These are phyloP conservation scores for Mycteria americana DNA, from an alignment of 2,797 vertebrate genomes.

Conservation along the genomic window DNA sequence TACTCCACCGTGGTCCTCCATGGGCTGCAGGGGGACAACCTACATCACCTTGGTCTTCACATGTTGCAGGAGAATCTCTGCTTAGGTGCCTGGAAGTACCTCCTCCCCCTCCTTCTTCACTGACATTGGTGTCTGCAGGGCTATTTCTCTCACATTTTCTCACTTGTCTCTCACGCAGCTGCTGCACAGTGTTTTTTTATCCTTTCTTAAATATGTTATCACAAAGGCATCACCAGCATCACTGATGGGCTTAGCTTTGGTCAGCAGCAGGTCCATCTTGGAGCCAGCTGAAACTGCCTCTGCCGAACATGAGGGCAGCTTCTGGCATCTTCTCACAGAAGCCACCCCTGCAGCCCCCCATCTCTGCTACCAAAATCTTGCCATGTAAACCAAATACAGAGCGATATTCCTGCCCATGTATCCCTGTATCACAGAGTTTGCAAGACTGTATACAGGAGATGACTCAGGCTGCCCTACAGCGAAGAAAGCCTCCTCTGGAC, in stretches of 20 bases:
- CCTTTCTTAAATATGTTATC: neutral
- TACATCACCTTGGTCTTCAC: neutral
- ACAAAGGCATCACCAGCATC: neutral
- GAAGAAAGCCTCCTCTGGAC: neutral
- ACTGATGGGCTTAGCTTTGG: neutral
- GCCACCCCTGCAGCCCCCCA: neutral
- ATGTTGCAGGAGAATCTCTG: neutral
- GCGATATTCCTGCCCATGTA: neutral
- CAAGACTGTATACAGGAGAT: neutral
- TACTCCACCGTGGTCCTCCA: too few relatives aligned
- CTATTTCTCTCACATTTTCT: neutral
- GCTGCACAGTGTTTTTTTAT: neutral
- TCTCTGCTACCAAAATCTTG: neutral
- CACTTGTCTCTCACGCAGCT: neutral
- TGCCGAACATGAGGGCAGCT: neutral
- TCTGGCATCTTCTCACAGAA: neutral
- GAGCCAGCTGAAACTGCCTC: neutral
- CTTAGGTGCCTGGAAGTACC: neutral
- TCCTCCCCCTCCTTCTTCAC: neutral
- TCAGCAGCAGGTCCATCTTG: too few relatives aligned
- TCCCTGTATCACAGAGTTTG: neutral
- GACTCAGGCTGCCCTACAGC: neutral
- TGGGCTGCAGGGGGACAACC: too few relatives aligned
- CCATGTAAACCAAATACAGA: neutral
- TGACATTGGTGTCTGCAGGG: neutral